Evolutionary conservation across 1,140 invertebrate genomes (phyloP), one percentile per base, ranked within the genome.

Genomic region (Hylaeus anthracinus): DNA sequence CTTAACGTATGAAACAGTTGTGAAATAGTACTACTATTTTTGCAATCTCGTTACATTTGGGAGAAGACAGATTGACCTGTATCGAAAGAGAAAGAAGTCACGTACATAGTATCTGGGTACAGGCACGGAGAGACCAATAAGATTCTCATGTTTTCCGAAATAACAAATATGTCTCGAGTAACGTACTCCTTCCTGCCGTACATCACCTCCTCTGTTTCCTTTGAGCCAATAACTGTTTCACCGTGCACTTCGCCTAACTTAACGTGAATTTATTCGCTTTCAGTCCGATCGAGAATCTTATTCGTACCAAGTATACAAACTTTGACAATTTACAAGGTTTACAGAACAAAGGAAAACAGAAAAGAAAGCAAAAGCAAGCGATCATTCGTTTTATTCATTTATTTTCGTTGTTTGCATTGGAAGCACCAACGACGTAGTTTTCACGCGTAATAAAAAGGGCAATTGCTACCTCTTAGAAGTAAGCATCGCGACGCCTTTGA

Each of bases 201-300:
- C 51, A 6, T 75, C 63, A 41, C 41, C 53, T 14, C n/a, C 6
- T 45, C 63, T 76, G 41, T 67, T 76, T 67, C 63, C 51, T 37
- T 56, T 48, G 61, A 4, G 51, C 1, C 51, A 67, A 66, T 45
- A 67, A 66, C 65, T 41, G 51, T 45, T 12, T 8, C 63, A 6
- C 41, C 41, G 41, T 58, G 48, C 66, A 76, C 51, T 67, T 45
- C 51, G 51, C 26, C 53, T 56, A 58, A 48, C 60, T 74, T 48
- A 64, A 76, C 73, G 51, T 37, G 51, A 56, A 58, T 58, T n/a
- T 63, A 43, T 41, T 64, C 14, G 37, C 45, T n/a, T n/a, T 9
- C 8, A 55, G n/a, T 48, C 12, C 41, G 64, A 75, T 45, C 61
- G 51, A 12, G 26, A 26, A 12, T 39, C n/a, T 58, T 14, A 37